phyloP scores from a whole-genome alignment of 2,888 invertebrate species.

The Agonopterix arenella region DNA sequence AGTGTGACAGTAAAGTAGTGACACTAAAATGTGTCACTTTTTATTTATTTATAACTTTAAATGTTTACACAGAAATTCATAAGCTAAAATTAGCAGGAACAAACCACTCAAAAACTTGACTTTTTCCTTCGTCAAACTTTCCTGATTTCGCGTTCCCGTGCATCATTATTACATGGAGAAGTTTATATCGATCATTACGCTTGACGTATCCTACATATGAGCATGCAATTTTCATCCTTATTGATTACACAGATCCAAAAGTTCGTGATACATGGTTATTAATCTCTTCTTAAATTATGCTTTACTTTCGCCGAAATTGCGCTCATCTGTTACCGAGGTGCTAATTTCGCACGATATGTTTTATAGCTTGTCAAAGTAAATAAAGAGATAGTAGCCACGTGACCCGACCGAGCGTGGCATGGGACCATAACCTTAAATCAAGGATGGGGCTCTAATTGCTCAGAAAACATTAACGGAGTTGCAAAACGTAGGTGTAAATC shows the following conservation, averaged over 20 bases:
- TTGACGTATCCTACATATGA: neutral
- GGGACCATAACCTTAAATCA: slow-evolving; percentile 68
- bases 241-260: slow-evolving; percentile 4
- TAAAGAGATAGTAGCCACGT: slow-evolving; percentile 69
- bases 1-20: too few species aligned
- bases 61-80: too few species aligned
- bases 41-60: too few species aligned
- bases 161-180: too few species aligned
- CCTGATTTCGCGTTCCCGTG: too few species aligned
- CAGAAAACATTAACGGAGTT: slow-evolving; percentile 63
- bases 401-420: slow-evolving; percentile 52
- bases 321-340: slow-evolving; percentile 19
- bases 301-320: slow-evolving; percentile 10
- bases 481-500: slow-evolving; percentile 24
- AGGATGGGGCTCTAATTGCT: slow-evolving; percentile 69
- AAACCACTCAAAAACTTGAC: too few species aligned
- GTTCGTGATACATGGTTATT: slow-evolving; percentile 5
- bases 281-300: slow-evolving; percentile 4
- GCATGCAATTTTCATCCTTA: neutral
- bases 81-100: too few species aligned
- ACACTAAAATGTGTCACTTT: too few species aligned
- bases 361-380: slow-evolving; percentile 56
- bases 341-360: slow-evolving; percentile 47
- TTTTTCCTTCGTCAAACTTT: too few species aligned
- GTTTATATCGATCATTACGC: too few species aligned